phyloP scores from a whole-genome alignment of 2,888 invertebrate species.

The Eutolmus rufibarbis region DNA sequence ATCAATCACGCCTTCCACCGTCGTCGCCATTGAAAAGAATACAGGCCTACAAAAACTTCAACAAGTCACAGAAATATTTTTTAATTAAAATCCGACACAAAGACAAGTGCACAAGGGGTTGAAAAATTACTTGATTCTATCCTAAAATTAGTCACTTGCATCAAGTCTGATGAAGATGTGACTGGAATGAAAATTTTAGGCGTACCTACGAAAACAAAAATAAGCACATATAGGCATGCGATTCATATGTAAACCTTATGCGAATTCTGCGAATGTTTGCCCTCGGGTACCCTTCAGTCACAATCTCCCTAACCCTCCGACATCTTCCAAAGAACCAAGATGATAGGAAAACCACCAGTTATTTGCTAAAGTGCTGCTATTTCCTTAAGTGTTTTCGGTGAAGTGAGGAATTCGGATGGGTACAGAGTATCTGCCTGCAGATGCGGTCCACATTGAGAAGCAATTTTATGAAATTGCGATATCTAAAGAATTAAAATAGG shows the following conservation, averaged over 20 bases:
- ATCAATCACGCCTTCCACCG: background rate
- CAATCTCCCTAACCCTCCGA: background rate
- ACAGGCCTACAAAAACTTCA: background rate
- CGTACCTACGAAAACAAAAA: background rate
- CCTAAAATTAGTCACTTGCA: background rate
- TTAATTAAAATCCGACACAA: background rate
- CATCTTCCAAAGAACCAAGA: background rate
- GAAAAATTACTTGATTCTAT: background rate
- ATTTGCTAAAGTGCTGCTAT: background rate
- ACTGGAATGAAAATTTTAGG: background rate
- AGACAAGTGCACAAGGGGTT: background rate
- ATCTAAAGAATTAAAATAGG: background rate
- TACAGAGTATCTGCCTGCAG: background rate
- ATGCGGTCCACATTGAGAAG: background rate
- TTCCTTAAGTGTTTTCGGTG: background rate
- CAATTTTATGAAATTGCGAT: background rate
- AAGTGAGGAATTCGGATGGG: background rate
- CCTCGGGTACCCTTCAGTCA: background rate
- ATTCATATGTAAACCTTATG: background rate
- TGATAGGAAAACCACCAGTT: background rate
- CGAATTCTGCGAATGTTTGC: background rate
- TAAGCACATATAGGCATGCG: background rate
- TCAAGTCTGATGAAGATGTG: background rate
- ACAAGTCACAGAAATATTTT: background rate
- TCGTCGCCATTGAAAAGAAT: background rate